A percentile compares a stretch with the other conserved stretches of the same genome.
Evolutionary conservation across 2,888 invertebrate species (phyloP).

Genomic region (Drosophila nigricruria): DNA sequence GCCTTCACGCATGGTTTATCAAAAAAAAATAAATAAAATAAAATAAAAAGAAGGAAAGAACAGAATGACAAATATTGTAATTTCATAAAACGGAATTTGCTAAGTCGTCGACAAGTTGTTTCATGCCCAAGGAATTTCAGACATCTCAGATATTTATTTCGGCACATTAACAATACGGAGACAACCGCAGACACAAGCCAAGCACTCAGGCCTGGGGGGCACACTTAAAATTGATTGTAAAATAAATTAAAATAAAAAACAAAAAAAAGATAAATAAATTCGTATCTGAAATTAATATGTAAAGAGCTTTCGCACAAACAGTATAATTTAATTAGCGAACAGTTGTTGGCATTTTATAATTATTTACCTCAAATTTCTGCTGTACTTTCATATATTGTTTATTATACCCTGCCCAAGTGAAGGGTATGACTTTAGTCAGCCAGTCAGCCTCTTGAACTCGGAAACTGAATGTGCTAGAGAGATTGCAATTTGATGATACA

Average conservation of each 20-base stretch:
- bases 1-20: slow-evolving; percentile 34
- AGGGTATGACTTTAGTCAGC: not conserved
- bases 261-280: slow-evolving; percentile 38
- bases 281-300: slow-evolving; percentile 56
- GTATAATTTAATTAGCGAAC: slow-evolving; percentile 81
- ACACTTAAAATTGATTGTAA: slow-evolving; percentile 76
- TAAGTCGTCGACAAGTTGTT: slow-evolving; percentile 61
- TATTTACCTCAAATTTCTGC: slow-evolving; percentile 65
- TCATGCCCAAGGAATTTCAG: slow-evolving; percentile 68
- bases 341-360: slow-evolving; percentile 65
- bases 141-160: slow-evolving; percentile 76
- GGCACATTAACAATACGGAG: slow-evolving; percentile 71
- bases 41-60: slow-evolving; percentile 1
- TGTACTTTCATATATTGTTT: slow-evolving; percentile 31
- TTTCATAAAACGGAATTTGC: slow-evolving; percentile 69
- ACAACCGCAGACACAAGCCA: slow-evolving; percentile 24
- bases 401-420: slow-evolving; percentile 16
- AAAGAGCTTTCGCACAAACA: slow-evolving; percentile 58
- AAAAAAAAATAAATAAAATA: slow-evolving; percentile 13
- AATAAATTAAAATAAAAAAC: slow-evolving; percentile 68
- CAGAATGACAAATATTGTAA: slow-evolving; percentile 6
- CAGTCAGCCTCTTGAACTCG: not conserved
- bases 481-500: too few species aligned
- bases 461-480: not conserved
- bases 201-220: slow-evolving; percentile 38